Conservation (phyloP, 2,888 invertebrate species). For the Ypsolopha sequella region DNA sequence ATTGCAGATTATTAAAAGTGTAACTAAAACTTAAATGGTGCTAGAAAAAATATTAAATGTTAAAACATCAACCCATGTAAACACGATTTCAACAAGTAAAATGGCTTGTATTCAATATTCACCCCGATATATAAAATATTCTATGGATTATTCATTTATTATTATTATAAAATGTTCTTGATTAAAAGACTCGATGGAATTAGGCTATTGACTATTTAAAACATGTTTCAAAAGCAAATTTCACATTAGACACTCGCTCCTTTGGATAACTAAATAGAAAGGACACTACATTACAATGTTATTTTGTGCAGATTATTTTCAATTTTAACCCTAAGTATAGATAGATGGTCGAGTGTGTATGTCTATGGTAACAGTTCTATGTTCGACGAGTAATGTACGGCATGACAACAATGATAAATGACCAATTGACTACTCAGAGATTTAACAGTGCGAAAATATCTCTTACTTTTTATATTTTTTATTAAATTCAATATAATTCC, state of each 20-base stretch:
- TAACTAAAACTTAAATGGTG: conserved; percentile 1
- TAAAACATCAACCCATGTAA: conserved; percentile 1
- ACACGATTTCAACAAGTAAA: not conserved
- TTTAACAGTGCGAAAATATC: conserved; percentile 69
- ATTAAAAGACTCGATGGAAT: not conserved
- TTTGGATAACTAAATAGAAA: not conserved
- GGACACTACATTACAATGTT: not conserved
- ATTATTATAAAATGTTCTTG: not conserved
- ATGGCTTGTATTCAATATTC: conserved; percentile 1
- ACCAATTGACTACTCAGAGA: conserved; percentile 44
- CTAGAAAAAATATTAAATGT: not conserved
- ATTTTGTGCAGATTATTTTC: not conserved
- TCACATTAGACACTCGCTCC: not conserved
- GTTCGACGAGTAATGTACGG: not conserved
- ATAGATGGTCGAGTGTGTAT: not conserved
- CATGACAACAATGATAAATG: conserved; percentile 33
- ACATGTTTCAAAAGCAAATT: not conserved
- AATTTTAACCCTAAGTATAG: not conserved
- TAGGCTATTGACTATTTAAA: conserved; percentile 1
- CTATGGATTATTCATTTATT: not conserved
- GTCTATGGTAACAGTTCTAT: not conserved
- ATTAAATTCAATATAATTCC: conserved; percentile 67
- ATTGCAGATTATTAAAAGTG: not conserved
- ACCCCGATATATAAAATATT: not conserved
- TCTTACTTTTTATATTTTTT: conserved; percentile 55